phyloP scores from a whole-genome alignment of 2,797 vertebrate genomes.

The Amazona finschi region DNA sequence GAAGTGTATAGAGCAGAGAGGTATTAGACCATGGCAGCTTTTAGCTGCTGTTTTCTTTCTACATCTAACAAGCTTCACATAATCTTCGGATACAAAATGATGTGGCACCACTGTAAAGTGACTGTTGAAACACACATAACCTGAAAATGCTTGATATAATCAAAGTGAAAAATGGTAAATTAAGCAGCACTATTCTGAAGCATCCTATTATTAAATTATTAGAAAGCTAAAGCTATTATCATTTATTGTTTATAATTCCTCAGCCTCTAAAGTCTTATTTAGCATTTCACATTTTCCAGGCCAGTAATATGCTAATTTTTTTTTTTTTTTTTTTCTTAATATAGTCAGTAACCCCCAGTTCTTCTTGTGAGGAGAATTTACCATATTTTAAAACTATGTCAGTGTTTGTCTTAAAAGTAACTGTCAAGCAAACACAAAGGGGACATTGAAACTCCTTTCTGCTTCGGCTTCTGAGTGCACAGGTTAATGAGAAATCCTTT shows the following conservation, averaged over 20 bases:
- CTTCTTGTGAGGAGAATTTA: background rate
- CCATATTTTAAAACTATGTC: background rate
- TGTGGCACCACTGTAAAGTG: background rate
- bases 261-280: background rate
- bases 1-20: background rate
- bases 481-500: background rate
- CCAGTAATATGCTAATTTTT: background rate
- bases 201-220: constrained; percentile 12
- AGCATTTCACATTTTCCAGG: constrained; percentile 14
- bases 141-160: background rate
- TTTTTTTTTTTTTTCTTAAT: background rate
- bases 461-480: background rate
- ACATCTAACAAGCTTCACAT: background rate
- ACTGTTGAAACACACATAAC: background rate
- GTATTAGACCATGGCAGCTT: background rate
- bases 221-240: background rate
- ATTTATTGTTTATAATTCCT: background rate
- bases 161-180: constrained; percentile 26
- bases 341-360: background rate
- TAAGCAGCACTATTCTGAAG: constrained; percentile 14
- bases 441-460: background rate
- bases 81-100: background rate
- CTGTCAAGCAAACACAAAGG: background rate
- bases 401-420: background rate
- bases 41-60: background rate